Percentiles rank a stretch among this genome's conserved stretches.
phyloP scores from a whole-genome alignment of 1,140 invertebrate species.

The Drosophila virilis region DNA sequence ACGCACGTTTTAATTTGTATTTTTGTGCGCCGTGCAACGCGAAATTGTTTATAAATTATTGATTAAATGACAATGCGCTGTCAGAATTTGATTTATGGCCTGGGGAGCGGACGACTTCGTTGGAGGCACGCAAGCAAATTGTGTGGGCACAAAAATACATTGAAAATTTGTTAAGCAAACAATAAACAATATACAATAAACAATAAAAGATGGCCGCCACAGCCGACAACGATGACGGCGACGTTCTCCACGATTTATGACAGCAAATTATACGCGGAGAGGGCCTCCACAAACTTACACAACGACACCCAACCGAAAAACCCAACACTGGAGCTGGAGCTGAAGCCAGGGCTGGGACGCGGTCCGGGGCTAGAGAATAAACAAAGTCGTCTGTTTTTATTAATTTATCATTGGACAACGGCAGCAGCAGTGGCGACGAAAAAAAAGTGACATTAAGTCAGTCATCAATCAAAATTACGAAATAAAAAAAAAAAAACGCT shows the following conservation, averaged over 20 bases:
- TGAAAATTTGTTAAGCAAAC: conserved; percentile 77
- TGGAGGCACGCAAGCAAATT: conserved; percentile 64
- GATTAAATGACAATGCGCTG: conserved; percentile 82
- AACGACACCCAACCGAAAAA: conserved; percentile 33
- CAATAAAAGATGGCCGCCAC: conserved; percentile 67
- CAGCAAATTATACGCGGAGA: conserved; percentile 63
- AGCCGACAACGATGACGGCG: conserved; percentile 26
- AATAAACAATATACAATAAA: conserved; percentile 56
- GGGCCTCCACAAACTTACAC: conserved; percentile 45
- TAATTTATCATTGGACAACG: conserved; percentile 75
- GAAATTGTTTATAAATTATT: conserved; percentile 80
- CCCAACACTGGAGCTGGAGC: conserved; percentile 1
- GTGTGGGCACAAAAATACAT: conserved; percentile 55
- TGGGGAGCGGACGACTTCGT: conserved; percentile 11
- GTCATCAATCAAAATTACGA: conserved; percentile 83
- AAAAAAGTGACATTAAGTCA: conserved; percentile 75
- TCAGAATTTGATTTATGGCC: conserved; percentile 80
- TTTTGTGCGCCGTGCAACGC: conserved; percentile 25
- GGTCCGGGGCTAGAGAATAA: conserved; percentile 24
- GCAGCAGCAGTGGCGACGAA: conserved; percentile 19
- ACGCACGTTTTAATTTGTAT: conserved; percentile 38
- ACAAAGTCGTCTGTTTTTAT: conserved; percentile 57
- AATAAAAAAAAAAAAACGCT: conserved; percentile 56
- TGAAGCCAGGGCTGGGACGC: background rate
- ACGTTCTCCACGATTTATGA: conserved; percentile 60